Conservation (phyloP, 2,797 vertebrate species). For the Manis crassicaudata region DNA sequence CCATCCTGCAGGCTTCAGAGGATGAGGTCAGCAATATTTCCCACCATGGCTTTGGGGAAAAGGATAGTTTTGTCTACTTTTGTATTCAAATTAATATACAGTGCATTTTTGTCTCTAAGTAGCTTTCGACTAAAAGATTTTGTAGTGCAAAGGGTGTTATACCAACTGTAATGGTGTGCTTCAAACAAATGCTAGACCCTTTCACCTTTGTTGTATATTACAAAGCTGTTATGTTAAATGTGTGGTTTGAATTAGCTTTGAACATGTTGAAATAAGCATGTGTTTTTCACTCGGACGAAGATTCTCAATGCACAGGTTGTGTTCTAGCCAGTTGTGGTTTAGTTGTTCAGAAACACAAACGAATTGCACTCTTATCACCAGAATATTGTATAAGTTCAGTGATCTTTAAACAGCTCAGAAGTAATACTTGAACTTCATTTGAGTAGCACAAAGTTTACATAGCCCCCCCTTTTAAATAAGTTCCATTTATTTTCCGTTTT, state of each 20-base stretch:
- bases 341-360: constrained; percentile 80
- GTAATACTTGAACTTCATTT: constrained; percentile 83
- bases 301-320: constrained; percentile 75
- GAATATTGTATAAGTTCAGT: constrained; percentile 77
- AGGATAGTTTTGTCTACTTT: constrained; percentile 90
- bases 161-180: constrained; percentile 86
- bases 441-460: constrained; percentile 82
- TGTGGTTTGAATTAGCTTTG: constrained; percentile 81
- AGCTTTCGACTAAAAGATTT: constrained; percentile 86
- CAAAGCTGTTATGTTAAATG: constrained; percentile 84
- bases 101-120: constrained; percentile 86
- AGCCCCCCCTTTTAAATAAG: constrained; percentile 74
- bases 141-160: constrained; percentile 83
- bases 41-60: constrained; percentile 94
- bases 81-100: constrained; percentile 88
- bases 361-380: constrained; percentile 83
- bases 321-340: constrained; percentile 81
- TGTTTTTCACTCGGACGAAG: constrained; percentile 75
- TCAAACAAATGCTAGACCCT: constrained; percentile 80
- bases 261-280: constrained; percentile 77
- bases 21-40: constrained; percentile 96
- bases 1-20: constrained; percentile 98
- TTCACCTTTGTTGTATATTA: constrained; percentile 79
- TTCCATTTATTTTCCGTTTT: constrained; percentile 72
- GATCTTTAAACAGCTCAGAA: constrained; percentile 80